Evolutionary conservation across 2,888 invertebrate species (phyloP).

Genomic region (Anticlea derivata): DNA sequence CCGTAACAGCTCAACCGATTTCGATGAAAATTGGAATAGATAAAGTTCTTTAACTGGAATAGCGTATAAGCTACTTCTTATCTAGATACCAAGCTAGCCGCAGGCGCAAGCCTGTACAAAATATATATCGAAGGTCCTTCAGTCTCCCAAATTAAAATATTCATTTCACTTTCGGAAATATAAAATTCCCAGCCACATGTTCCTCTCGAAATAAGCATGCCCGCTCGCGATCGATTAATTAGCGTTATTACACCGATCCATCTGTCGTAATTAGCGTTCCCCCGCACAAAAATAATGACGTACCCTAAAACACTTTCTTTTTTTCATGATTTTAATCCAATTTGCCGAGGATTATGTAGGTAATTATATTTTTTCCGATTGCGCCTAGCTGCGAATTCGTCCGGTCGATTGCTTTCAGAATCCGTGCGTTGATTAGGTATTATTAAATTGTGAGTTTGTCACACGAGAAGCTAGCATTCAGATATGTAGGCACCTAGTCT

Average conservation of each 20-base stretch:
- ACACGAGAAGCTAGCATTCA: neutral
- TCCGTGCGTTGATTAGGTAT: conserved; percentile 75
- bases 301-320: conserved; percentile 81
- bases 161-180: conserved; percentile 13
- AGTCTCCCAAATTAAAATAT: conserved; percentile 4
- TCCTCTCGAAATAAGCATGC: conserved; percentile 51
- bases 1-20: no score
- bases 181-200: conserved; percentile 9
- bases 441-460: conserved; percentile 52
- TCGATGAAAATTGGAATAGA: no score
- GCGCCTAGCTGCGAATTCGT: conserved; percentile 68
- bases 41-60: no score
- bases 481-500: neutral
- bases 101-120: no score
- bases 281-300: conserved; percentile 81
- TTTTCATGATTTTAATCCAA: conserved; percentile 82
- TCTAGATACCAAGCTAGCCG: no score
- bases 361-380: conserved; percentile 85
- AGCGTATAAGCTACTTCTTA: no score
- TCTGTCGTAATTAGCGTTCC: conserved; percentile 81
- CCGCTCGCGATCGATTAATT: conserved; percentile 77
- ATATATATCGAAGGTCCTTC: neutral
- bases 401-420: conserved; percentile 76
- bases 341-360: conserved; percentile 83
- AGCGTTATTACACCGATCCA: conserved; percentile 81